Percentiles rank a stretch among this genome's conserved stretches.
Conservation (phyloP, 2,888 invertebrate species). For the Heliconius ismenius region DNA sequence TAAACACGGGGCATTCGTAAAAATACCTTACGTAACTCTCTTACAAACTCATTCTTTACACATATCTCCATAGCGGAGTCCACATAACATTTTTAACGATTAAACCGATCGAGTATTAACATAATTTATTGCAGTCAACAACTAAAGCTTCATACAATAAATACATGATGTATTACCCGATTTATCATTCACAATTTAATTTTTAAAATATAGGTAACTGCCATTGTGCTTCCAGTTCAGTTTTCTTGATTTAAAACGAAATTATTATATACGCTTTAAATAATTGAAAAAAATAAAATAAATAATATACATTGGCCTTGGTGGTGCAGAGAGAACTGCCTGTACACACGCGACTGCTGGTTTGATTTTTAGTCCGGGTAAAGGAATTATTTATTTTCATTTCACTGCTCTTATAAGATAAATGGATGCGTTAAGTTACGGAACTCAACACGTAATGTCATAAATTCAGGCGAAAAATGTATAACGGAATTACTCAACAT, state of each 20-base stretch:
- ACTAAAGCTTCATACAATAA: constrained; percentile 26
- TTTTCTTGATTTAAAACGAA: constrained; percentile 10
- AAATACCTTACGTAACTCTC: not conserved
- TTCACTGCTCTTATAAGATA: too few relatives aligned
- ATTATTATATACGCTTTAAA: not conserved
- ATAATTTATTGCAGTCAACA: constrained; percentile 30
- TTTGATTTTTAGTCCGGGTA: too few relatives aligned
- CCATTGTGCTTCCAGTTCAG: constrained; percentile 1
- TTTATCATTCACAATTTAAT: constrained; percentile 25
- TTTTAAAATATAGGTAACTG: constrained; percentile 17
- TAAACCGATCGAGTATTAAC: constrained; percentile 18
- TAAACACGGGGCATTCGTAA: not conserved
- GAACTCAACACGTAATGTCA: too few relatives aligned
- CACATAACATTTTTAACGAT: constrained; percentile 11
- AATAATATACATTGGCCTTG: too few relatives aligned
- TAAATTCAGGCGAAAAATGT: too few relatives aligned
- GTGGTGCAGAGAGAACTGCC: too few relatives aligned
- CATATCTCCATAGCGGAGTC: not conserved
- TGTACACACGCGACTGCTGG: too few relatives aligned
- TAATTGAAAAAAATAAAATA: too few relatives aligned
- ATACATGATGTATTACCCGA: constrained; percentile 20
- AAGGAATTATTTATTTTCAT: too few relatives aligned
- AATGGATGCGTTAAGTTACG: too few relatives aligned
- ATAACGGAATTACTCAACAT: too few relatives aligned
- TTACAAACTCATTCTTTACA: not conserved